Base-by-base conservation (phyloP, 1,140 invertebrate species). In the Dendrolimus kikuchii region DNA sequence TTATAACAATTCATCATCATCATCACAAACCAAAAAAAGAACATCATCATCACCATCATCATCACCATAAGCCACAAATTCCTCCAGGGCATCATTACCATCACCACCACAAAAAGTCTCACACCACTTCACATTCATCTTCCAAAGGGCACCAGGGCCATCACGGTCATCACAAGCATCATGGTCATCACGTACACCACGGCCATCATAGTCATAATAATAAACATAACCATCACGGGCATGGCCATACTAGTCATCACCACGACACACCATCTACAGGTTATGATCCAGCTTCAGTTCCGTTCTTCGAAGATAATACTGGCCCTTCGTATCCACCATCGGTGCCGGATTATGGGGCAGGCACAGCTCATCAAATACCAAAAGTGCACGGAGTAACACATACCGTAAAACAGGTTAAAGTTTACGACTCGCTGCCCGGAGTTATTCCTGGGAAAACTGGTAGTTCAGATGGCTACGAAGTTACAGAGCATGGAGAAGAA, bases 1-100 rank as follows among this genome's bases (percentile, higher is more conserved):
- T 88, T 39, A 84, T 90, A 37, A 89, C 87, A 39, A 84, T 90
- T 40, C 89, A 90, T 50, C 79, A 89, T 42, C 85, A 89, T 53
- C 70, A 87, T 45, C 78, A 87, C 42, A 83, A 85, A 52, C 74
- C 78, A 47, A 87, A 86, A 60, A 78, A 88, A 37, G 77, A 87
- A 51, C 77, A 89, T 53, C 77, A 88, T 41, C 78, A 88, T 45
- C 85, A 82, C 56, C 81, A 89, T 55, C 75, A 86, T 5, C 87
- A 90, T 47, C 74, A 88, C 46, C 79, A 78, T 49, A 78, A 75
- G 40, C 77, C 74, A 4, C 71, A 72, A 8, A 61, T 68, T 8
- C 74, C 77, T n/a, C 56, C 74, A 23, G 65, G 68, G 6, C 69
- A 80, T 53, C 69, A 75, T 52, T 74, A 77, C 50, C 67, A 77